Base-by-base conservation (phyloP, 2,797 vertebrate species). In the Darevskia nairensis region DNA sequence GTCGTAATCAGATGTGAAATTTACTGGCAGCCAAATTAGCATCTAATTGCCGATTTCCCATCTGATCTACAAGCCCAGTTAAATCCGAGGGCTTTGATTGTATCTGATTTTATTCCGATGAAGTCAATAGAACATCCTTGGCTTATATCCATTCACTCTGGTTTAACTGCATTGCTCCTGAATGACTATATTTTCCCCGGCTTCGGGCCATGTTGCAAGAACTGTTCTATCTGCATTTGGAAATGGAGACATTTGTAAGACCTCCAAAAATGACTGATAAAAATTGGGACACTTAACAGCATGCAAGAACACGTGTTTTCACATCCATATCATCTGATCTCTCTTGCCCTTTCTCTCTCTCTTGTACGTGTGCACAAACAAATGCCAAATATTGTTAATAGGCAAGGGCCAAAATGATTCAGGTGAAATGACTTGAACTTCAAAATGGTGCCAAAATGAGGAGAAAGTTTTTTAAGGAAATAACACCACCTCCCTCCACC, bases 11-110 rank as follows among this genome's bases (percentile, higher is more conserved):
- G 35, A 84, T 19, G 32, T 50, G 74, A 88, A 88, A 77, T 79
- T 29, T 84, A 61, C 76, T 50, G 76, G 68, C 82, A 80, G 82
- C 55, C 32, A 68, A 64, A 84, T 80, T 79, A 39, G 29, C 55
- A 59, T 80, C 85, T 86, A 86, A 86, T 86, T 79, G 77, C 76
- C 19, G 3, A 80, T 80, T 80, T 79, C 85, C 77, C 85, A 69
- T 86, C 76, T 86, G 76, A 86, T 86, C 66, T 71, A 59, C 77
- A 86, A 86, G 71, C 44, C 66, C 75, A 66, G 44, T 86, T 71
- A 86, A 80, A 32, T 71, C 44, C 17, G 10, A 86, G 32, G 50
- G 46, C 44, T 86, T 80, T 86, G 77, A 80, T 86, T 71, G 77
- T 55, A 80, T 85, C 59, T 86, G 84, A 86, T 79, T 79, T 55